These are phyloP conservation scores for Macrostomum lignano DNA, from an alignment of 1,140 invertebrate species.

Conservation along the genomic window DNA sequence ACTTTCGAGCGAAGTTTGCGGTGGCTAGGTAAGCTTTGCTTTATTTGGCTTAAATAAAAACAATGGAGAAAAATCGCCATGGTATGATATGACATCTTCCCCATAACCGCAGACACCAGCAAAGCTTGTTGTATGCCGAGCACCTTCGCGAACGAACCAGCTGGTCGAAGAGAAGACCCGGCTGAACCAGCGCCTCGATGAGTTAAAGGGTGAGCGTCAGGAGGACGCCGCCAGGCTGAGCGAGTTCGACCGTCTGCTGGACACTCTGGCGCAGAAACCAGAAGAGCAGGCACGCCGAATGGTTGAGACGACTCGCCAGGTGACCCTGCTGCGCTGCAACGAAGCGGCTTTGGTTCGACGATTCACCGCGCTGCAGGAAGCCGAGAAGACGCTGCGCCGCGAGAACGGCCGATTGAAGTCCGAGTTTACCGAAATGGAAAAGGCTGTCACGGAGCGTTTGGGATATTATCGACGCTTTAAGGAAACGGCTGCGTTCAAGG, in stretches of 20 bases:
- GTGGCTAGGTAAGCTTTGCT: too few species aligned
- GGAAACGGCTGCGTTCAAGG: constrained; percentile 25
- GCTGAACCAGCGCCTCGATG: too few species aligned
- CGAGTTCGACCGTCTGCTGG: constrained; percentile 24
- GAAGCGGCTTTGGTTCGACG: constrained; percentile 23
- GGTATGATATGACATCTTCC: too few species aligned
- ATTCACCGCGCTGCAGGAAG: constrained; percentile 18
- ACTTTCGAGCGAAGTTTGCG: too few species aligned
- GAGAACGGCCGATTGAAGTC: constrained; percentile 19
- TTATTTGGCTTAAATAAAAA: too few species aligned
- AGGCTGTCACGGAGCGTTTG: constrained; percentile 20
- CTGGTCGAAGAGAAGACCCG: too few species aligned
- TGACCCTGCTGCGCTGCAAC: constrained; percentile 23
- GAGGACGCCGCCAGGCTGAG: constrained; percentile 17
- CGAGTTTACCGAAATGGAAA: constrained; percentile 23
- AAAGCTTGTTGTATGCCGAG: too few species aligned
- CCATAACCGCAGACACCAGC: too few species aligned
- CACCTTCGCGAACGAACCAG: too few species aligned
- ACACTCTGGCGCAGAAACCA: constrained; percentile 23
- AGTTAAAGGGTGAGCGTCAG: constrained; percentile 13
- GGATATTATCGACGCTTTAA: constrained; percentile 26
- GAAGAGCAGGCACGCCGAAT: constrained; percentile 19
- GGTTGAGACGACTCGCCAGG: constrained; percentile 19
- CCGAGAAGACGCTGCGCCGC: constrained; percentile 16
- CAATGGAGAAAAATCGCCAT: too few species aligned